Evolutionary conservation across 2,888 invertebrate genomes (phyloP), one percentile per base, ranked within the genome.

Genomic region (Eupithecia pulchellata): DNA sequence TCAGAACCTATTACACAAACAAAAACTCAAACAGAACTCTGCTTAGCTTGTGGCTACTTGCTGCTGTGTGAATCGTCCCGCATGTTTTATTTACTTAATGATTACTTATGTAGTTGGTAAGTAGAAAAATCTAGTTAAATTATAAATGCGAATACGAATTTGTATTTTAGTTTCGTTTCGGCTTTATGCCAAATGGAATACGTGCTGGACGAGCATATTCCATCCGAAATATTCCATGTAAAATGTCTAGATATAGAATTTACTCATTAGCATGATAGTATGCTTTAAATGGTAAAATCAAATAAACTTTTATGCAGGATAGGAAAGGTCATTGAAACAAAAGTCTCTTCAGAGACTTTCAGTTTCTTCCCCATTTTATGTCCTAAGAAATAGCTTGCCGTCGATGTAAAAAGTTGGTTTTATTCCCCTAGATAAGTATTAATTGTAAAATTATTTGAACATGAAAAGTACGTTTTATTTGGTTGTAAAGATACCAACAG

Each of bases 401-500:
- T 47, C 42, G 42, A 2, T 20, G 42, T 60, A 60, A 20, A 20
- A 61, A 25, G 20, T 32, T 57, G 29, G 57, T 57, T 57, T 57
- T 57, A 61, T 20, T 4, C 13, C 1, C 13, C 61, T 25, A 61
- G 61, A 61, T 61, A 61, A 61, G 61, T 61, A 34, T 61, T 36
- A 61, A 61, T 61, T 32, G 8, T 20, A 61, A 20, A 34, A 61
- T 61, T 36, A 25, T 32, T 36, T 47, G 25, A 30, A 62, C 47
- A 52, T 55, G 47, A 29, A 58, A 60, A 36, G 58, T 42, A 39
- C 39, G 17, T n/a, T 63, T 63, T 27, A 63, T 63, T 42, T 39
- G 36, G 20, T 61, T 32, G 34, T 60, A 60, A 60, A 61, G 61
- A 61, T 61, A 32, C 47, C 42, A 32, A 32, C 52, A 32, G 52